Evolutionary conservation across 2,113 vertebrate genomes (phyloP).

Genomic region (Tenebrosternarchus preto): DNA sequence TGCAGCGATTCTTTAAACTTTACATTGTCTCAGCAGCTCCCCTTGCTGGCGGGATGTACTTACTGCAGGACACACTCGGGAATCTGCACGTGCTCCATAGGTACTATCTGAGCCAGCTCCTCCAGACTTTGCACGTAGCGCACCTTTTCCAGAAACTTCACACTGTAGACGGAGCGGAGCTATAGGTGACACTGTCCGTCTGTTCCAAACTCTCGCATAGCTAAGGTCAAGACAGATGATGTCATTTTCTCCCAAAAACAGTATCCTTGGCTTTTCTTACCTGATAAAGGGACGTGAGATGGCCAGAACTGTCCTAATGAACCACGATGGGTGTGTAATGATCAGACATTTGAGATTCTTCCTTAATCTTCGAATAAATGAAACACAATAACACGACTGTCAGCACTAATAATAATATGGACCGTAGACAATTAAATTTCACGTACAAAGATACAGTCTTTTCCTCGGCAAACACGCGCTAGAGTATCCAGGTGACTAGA

Average conservation of each 20-base stretch:
- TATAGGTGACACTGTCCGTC: background rate
- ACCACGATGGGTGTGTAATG: conserved; percentile 94
- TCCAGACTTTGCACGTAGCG: conserved; percentile 88
- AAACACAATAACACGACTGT: conserved; percentile 43
- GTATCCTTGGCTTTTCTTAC: conserved; percentile 60
- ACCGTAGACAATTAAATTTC: accelerated
- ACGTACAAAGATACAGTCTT: no score
- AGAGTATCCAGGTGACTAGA: no score
- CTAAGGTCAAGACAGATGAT: background rate
- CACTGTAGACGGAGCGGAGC: conserved; percentile 64
- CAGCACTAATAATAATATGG: background rate
- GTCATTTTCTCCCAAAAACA: background rate
- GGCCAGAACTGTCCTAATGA: conserved; percentile 91
- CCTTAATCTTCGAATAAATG: conserved; percentile 77
- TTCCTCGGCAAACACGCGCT: no score
- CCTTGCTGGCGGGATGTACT: conserved; percentile 68
- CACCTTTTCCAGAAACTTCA: conserved; percentile 95
- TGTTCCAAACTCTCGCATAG: background rate
- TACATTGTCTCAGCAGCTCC: conserved; percentile 33
- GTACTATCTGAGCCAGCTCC: conserved; percentile 86
- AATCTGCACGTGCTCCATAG: conserved; percentile 95
- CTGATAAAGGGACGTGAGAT: conserved; percentile 96
- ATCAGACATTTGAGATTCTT: conserved; percentile 94
- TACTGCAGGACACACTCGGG: conserved; percentile 90
- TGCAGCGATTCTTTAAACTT: background rate